Conservation (phyloP, 2,113 vertebrate genomes). For the Caloenas nicobarica region DNA sequence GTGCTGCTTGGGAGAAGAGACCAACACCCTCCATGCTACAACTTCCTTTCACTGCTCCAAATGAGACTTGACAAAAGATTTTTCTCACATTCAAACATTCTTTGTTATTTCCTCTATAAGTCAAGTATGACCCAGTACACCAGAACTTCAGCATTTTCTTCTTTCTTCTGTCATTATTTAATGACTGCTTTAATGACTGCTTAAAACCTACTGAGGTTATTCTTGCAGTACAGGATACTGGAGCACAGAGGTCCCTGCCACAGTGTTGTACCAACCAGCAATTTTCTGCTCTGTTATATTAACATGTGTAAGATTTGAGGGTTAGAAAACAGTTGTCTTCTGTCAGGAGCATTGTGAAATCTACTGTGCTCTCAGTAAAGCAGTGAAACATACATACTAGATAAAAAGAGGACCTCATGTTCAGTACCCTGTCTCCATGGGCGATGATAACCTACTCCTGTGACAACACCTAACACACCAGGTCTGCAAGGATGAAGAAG, state of each 20-base stretch:
- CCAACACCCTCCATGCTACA: no score
- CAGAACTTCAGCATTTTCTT: not conserved
- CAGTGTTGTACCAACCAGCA: not conserved
- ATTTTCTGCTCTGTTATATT: not conserved
- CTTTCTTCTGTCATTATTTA: not conserved
- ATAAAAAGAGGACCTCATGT: not conserved
- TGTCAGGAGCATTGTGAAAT: not conserved
- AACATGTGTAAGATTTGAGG: not conserved
- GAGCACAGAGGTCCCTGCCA: not conserved
- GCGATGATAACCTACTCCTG: not conserved
- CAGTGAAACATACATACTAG: not conserved
- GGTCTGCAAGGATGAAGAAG: not conserved
- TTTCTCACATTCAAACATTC: not conserved
- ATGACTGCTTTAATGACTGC: not conserved
- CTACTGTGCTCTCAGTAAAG: not conserved
- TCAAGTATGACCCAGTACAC: not conserved
- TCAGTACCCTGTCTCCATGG: not conserved
- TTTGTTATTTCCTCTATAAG: not conserved
- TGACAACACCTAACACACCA: not conserved
- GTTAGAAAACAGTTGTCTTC: not conserved
- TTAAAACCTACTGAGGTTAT: not conserved
- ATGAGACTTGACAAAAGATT: not conserved
- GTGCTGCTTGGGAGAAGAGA: no score
- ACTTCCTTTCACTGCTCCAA: no score
- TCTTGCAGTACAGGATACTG: not conserved